These are phyloP conservation scores for Spea bombifrons DNA, from an alignment of 2,113 vertebrate species.

Conservation along the genomic window DNA sequence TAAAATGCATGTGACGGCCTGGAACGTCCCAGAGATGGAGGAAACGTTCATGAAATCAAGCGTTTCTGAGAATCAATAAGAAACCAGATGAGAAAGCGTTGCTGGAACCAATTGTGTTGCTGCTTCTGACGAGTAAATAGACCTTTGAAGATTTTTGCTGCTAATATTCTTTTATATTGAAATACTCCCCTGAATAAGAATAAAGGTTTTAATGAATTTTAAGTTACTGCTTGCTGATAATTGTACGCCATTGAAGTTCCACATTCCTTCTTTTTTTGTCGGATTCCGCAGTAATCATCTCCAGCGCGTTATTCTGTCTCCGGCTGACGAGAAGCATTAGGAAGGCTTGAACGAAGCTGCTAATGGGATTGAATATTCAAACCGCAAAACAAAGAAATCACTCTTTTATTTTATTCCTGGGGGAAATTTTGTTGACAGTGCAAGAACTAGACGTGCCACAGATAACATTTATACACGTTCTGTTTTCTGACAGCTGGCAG, in stretches of 20 bases:
- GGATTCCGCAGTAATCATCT: constrained; percentile 33
- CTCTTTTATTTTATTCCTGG: constrained; percentile 42
- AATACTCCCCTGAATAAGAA: constrained; percentile 25
- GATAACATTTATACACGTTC: constrained; percentile 17
- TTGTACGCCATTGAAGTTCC: constrained; percentile 21
- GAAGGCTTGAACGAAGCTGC: constrained; percentile 39
- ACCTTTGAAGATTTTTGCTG: too few species aligned
- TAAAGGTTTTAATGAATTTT: constrained; percentile 14
- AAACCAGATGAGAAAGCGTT: too few species aligned
- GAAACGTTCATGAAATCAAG: too few species aligned
- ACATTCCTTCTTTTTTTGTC: constrained; percentile 27
- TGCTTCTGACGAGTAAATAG: too few species aligned
- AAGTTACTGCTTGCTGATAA: constrained; percentile 24
- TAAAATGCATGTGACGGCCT: too few species aligned
- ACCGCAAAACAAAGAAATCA: constrained; percentile 43
- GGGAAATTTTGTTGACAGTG: constrained; percentile 43
- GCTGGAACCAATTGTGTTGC: too few species aligned
- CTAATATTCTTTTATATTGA: too few species aligned
- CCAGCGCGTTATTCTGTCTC: constrained; percentile 30
- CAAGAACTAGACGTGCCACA: constrained; percentile 29
- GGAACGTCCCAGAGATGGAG: too few species aligned
- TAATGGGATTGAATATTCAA: constrained; percentile 47
- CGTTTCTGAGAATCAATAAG: too few species aligned
- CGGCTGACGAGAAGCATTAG: constrained; percentile 37
- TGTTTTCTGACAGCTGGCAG: constrained; percentile 29